Evolutionary conservation across 1,140 invertebrate species (phyloP).

Genomic region (Macrobrachium rosenbergii): DNA sequence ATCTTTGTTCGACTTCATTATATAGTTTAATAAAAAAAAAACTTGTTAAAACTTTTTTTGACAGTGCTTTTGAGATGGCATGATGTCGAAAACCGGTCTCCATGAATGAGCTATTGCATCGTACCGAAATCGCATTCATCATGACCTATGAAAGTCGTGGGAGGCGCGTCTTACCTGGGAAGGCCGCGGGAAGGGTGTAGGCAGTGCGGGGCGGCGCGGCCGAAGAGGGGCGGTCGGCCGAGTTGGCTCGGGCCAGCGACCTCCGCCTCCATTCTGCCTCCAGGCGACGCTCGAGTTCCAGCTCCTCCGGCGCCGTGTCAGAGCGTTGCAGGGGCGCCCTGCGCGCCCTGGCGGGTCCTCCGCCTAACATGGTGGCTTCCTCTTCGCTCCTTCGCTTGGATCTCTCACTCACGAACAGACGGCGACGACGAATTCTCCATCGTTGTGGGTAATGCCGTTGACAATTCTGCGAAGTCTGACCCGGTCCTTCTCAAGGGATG

Average conservation of each 20-base stretch:
- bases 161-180: slow-evolving; percentile 42
- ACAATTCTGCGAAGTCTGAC: neutral
- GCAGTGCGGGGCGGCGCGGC: slow-evolving; percentile 54
- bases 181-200: slow-evolving; percentile 58
- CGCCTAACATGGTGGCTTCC: slow-evolving; percentile 39
- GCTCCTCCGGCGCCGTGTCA: slow-evolving; percentile 58
- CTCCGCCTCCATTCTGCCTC: slow-evolving; percentile 53
- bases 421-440: neutral
- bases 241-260: slow-evolving; percentile 50
- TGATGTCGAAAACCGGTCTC: no score
- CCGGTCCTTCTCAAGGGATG: no score
- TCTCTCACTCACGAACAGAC: neutral
- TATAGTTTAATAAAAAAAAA: no score
- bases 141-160: no score
- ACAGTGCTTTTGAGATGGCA: no score
- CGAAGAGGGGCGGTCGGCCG: slow-evolving; percentile 60
- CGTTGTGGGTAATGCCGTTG: neutral
- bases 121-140: no score
- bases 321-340: slow-evolving; percentile 56
- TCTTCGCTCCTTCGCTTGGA: neutral
- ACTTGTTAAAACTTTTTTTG: no score
- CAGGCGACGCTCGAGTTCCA: slow-evolving; percentile 50
- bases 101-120: no score
- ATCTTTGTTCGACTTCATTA: no score
- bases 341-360: slow-evolving; percentile 46